phyloP scores from a whole-genome alignment of 2,797 vertebrate species.

The Microhierax caerulescens region DNA sequence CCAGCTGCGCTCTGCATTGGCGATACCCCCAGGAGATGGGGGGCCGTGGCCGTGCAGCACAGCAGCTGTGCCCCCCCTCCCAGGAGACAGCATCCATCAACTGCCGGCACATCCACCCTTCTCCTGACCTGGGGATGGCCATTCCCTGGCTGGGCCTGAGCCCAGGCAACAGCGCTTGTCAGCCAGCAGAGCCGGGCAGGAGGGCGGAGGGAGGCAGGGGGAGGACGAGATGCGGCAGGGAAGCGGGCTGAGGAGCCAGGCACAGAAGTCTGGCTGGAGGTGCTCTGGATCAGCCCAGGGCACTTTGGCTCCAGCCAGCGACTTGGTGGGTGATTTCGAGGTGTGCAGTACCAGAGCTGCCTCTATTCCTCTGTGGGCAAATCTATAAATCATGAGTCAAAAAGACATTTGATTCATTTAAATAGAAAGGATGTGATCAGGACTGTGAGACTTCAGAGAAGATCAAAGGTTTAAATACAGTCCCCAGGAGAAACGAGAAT shows the following conservation, averaged over 20 bases:
- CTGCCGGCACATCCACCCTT: slow-evolving; percentile 23
- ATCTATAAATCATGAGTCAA: slow-evolving; percentile 25
- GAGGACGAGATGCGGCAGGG: not conserved
- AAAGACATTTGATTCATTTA: slow-evolving; percentile 44
- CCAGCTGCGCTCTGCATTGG: not conserved
- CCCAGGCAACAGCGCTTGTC: not conserved
- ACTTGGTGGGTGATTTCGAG: not conserved
- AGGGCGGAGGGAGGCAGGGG: not conserved
- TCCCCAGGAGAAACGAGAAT: slow-evolving; percentile 12
- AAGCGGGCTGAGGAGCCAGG: not conserved
- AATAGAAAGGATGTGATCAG: slow-evolving; percentile 24
- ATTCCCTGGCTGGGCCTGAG: not conserved
- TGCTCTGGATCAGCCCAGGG: not conserved
- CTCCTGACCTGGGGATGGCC: slow-evolving; percentile 40
- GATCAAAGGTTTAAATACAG: slow-evolving; percentile 56
- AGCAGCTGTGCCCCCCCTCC: slow-evolving; percentile 54
- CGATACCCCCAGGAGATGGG: not conserved
- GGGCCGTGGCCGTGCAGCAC: not conserved
- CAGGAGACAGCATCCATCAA: slow-evolving; percentile 46
- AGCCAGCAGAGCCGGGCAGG: not conserved
- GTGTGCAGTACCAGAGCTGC: not conserved
- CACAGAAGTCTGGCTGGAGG: fast-evolving
- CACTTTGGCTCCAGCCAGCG: not conserved
- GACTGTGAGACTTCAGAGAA: slow-evolving; percentile 45
- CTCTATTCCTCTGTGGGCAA: not conserved